These are phyloP conservation scores for Argopecten irradians DNA, from an alignment of 1,140 invertebrate genomes.

Conservation along the genomic window DNA sequence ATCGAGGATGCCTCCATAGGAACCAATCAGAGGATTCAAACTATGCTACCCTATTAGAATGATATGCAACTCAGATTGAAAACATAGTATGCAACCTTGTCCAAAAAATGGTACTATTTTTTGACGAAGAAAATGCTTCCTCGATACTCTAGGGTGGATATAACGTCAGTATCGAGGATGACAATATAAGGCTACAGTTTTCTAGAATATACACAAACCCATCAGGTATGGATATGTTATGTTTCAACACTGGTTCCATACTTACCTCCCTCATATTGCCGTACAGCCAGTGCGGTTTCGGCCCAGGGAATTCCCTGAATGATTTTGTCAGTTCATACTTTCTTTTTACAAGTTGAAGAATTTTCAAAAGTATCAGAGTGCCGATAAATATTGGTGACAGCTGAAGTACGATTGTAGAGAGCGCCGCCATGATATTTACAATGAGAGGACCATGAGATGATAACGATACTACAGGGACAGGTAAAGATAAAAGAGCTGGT, in stretches of 20 bases:
- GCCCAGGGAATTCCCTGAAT: slow-evolving; percentile 57
- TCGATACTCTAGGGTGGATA: too few species aligned
- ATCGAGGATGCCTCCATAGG: too few species aligned
- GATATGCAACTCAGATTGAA: too few species aligned
- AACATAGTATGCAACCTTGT: too few species aligned
- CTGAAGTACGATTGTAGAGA: slow-evolving; percentile 29
- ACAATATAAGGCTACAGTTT: not conserved
- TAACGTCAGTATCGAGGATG: not conserved
- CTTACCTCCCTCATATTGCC: slow-evolving; percentile 57
- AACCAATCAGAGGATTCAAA: too few species aligned
- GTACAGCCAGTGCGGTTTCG: slow-evolving; percentile 52
- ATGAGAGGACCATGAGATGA: not conserved
- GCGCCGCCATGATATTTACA: slow-evolving; percentile 33
- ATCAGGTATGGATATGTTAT: not conserved
- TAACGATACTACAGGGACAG: not conserved
- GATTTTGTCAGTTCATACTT: slow-evolving; percentile 39
- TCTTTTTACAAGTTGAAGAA: slow-evolving; percentile 36
- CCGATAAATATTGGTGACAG: slow-evolving; percentile 39
- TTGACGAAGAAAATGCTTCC: too few species aligned
- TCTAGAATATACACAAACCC: not conserved
- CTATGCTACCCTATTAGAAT: too few species aligned
- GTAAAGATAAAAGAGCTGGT: not conserved
- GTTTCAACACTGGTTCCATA: too few species aligned
- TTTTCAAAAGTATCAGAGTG: slow-evolving; percentile 45
- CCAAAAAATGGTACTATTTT: too few species aligned